phyloP scores from a whole-genome alignment of 2,888 invertebrate species.

The Vesta saturnalis region DNA sequence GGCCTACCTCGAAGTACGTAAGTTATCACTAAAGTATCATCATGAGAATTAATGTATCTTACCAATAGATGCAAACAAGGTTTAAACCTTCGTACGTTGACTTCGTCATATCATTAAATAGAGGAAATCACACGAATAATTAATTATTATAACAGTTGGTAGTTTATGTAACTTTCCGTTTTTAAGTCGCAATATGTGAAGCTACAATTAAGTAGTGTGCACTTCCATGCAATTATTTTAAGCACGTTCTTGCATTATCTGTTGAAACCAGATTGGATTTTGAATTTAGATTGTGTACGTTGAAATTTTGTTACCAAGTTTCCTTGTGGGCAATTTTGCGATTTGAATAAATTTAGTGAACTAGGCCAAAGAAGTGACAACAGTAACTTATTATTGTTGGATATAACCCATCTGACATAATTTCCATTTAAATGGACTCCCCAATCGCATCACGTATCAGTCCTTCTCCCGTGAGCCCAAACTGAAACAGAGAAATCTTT shows the following conservation, averaged over 20 bases:
- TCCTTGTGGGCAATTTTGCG: conserved; percentile 23
- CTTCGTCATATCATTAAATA: too few relatives aligned
- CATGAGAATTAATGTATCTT: too few relatives aligned
- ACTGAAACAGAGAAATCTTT: neutral
- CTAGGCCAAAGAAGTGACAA: conserved; percentile 32
- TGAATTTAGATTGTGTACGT: conserved; percentile 15
- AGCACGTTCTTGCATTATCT: conserved; percentile 14
- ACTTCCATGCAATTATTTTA: conserved; percentile 23
- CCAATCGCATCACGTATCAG: neutral
- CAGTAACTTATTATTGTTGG: conserved; percentile 35
- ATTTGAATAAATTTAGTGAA: conserved; percentile 23
- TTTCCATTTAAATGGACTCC: conserved; percentile 38
- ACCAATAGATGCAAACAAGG: too few relatives aligned
- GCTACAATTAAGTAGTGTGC: conserved; percentile 19
- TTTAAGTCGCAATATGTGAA: neutral
- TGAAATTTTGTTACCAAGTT: conserved; percentile 20
- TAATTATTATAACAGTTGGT: neutral
- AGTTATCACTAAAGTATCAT: too few relatives aligned
- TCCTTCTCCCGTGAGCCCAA: neutral
- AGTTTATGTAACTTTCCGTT: too few relatives aligned
- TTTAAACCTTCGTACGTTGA: too few relatives aligned
- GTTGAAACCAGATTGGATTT: conserved; percentile 12
- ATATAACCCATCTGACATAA: conserved; percentile 36
- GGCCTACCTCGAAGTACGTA: neutral
- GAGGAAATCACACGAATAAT: too few relatives aligned